A percentile compares a stretch with the other conserved stretches of the same genome.
phyloP scores from a whole-genome alignment of 2,888 invertebrate genomes.

The Mylabris sibirica region DNA sequence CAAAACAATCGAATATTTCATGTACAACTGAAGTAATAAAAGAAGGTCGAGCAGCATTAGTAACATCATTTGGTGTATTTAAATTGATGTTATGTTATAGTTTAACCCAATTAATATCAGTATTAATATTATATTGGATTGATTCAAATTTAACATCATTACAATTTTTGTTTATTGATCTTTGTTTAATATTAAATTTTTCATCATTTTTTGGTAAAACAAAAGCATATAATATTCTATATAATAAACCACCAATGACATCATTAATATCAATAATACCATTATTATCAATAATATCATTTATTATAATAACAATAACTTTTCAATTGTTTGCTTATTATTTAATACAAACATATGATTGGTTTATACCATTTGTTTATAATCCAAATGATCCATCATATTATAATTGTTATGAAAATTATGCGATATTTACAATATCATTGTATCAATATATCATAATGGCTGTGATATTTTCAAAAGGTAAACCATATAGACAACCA shows the following conservation, averaged over 20 bases:
- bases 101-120: slow-evolving; percentile 88
- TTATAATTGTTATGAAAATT: slow-evolving; percentile 68
- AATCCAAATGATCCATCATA: slow-evolving; percentile 48
- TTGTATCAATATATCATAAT: slow-evolving; percentile 73
- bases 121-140: slow-evolving; percentile 83
- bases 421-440: slow-evolving; percentile 69
- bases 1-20: slow-evolving; percentile 81
- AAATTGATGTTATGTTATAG: slow-evolving; percentile 98
- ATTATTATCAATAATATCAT: slow-evolving; percentile 64
- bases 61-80: slow-evolving; percentile 97
- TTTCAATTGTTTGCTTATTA: slow-evolving; percentile 64
- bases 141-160: slow-evolving; percentile 69
- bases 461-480: slow-evolving; percentile 71
- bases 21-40: slow-evolving; percentile 83
- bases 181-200: slow-evolving; percentile 69
- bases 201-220: slow-evolving; percentile 73
- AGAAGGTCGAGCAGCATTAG: slow-evolving; percentile 91
- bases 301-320: slow-evolving; percentile 62
- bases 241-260: slow-evolving; percentile 65
- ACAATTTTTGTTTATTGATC: slow-evolving; percentile 73
- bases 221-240: slow-evolving; percentile 62
- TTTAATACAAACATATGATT: slow-evolving; percentile 63
- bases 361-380: slow-evolving; percentile 65
- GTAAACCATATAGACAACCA: slow-evolving; percentile 70
- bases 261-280: slow-evolving; percentile 64